Base-by-base conservation (phyloP, 2,888 invertebrate genomes). In the Gortyna flavago region DNA sequence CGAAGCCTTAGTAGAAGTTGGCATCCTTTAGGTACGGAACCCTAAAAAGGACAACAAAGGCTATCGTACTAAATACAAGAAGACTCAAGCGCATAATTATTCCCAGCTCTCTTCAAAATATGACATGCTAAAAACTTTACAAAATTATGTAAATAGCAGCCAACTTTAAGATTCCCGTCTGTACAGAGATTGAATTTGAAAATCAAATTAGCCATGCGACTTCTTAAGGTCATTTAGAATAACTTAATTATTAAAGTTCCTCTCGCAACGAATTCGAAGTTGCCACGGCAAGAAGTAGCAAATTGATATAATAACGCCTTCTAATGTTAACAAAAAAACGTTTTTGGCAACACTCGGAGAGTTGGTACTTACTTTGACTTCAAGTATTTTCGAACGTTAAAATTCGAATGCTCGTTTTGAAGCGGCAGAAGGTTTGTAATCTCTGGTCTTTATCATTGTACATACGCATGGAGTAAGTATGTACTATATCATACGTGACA, bases 161-260 rank as follows among this genome's bases (percentile, higher is more conserved):
- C 51, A 65, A 75, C 9, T 75, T 72, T 72, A 59, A 51, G 73
- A 59, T 66, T 57, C 72, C 68, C 48, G 48, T 75, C 75, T 78
- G 41, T 73, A 51, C 32, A 76, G 32, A 83, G 84, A 87, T 85
- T 85, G 78, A 83, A 87, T 88, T 88, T 84, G 72, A 65, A 85
- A 88, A 88, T 85, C 75, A 75, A 77, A 88, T 88, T 87, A 88
- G 74, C 48, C 75, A 81, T 71, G 82, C 80, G 84, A 84, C 77
- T 87, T 84, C 81, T 78, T 84, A 81, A 80, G 83, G 88, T 85
- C 76, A 87, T 84, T 85, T 64, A 35, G 74, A 76, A 72, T 79
- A 83, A 88, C 70, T 88, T 88, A 88, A 88, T 88, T 88, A 88
- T 83, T 77, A 86, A 88, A 88, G 81, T 88, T 88, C 21, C 64